Evolutionary conservation across 2,888 invertebrate species (phyloP).

Genomic region (Hoplodrina ambigua): DNA sequence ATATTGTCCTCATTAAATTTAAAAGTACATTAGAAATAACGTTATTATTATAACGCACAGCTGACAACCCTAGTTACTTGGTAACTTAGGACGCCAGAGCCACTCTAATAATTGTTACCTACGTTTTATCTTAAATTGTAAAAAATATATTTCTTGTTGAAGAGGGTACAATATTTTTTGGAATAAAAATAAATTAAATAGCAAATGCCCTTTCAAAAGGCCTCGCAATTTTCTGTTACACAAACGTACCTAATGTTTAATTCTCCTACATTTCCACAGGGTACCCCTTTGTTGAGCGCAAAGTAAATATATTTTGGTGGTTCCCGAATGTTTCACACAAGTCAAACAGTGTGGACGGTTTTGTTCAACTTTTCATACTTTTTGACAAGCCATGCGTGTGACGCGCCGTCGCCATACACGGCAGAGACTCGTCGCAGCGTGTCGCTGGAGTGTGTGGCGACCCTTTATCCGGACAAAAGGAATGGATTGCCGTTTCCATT

Average conservation of each 20-base stretch:
- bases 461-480: constrained; percentile 18
- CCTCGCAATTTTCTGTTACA: constrained; percentile 15
- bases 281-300: constrained; percentile 45
- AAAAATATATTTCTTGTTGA: no score
- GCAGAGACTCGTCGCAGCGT: neutral
- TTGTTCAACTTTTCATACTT: constrained; percentile 34
- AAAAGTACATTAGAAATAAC: no score
- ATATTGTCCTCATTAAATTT: no score
- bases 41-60: no score
- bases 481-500: constrained; percentile 8
- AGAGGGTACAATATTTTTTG: no score
- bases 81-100: no score
- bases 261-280: constrained; percentile 23
- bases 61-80: no score
- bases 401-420: neutral
- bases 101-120: no score
- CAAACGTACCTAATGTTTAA: constrained; percentile 21
- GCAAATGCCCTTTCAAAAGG: constrained; percentile 7
- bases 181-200: neutral
- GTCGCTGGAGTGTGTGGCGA: constrained; percentile 5
- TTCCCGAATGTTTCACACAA: constrained; percentile 23
- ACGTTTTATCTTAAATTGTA: no score
- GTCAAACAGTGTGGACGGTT: constrained; percentile 30
- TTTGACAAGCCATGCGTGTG: constrained; percentile 31
- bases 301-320: constrained; percentile 53